Base-by-base conservation (phyloP, 2,888 invertebrate genomes). In the Lithophane leautieri region DNA sequence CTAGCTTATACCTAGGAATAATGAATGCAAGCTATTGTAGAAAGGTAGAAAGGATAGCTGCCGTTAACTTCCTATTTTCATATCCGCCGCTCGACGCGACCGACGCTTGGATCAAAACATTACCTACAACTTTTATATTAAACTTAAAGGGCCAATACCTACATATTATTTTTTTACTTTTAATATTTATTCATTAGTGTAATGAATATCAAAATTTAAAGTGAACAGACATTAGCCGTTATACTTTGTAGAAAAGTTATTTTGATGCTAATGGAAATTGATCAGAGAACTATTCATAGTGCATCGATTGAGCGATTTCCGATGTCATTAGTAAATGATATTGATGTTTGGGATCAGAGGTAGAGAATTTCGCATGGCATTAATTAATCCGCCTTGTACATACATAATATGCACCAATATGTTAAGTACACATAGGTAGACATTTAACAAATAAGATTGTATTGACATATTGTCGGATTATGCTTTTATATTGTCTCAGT, bases 401-500 rank as follows among this genome's bases (percentile, higher is more conserved):
- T 1, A 34, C 6, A 42, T 7, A 56, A 42, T 28, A n/a, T n/a
- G 44, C 8, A 22, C 47, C 47, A 16, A 50, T 50, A 50, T 50
- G 22, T 54, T 58, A 42, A 28, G 4, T 54, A 44, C 44, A 56
- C 16, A 19, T 42, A 73, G n/a, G n/a, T 19, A 65, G 8, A 66
- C 50, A 50, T 75, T 61, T 52, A 34, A 22, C 42, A 22, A 50
- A 12, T 42, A 42, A 22, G 22, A 16, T 50, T 50, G 11, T 58
- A 60, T 67, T 34, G 34, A 44, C 22, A 50, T 50, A 22, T 47
- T 65, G 1, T 63, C n/a, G 6, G 19, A 65, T 25, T 47, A 28
- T 66, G 47, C 16, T 50, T 22, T 61, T 44, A 22, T 54, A 34
- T 16, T 14, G n/a, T 42, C 25, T 76, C 76, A 44, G 44, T 75